Conservation (phyloP, 2,888 invertebrate genomes). For the Lasioglossum marginatum region DNA sequence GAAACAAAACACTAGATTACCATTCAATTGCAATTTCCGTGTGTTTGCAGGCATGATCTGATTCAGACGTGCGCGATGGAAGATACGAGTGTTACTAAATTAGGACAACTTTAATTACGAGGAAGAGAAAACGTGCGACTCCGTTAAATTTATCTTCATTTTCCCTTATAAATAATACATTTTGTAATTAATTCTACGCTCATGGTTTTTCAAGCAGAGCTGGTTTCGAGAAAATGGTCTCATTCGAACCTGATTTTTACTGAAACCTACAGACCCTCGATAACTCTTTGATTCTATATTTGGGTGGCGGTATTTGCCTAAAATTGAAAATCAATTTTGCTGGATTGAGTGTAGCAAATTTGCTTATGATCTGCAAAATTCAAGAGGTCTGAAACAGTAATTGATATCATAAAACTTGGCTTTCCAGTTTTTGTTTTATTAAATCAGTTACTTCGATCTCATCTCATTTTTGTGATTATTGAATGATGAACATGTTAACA, state of each 20-base stretch:
- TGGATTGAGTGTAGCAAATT: too few species aligned
- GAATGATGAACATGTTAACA: too few species aligned
- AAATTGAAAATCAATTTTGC: too few species aligned
- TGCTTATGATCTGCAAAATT: too few species aligned
- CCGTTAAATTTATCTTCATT: background rate
- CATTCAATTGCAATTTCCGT: conserved; percentile 1
- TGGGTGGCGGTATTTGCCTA: too few species aligned
- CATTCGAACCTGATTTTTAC: background rate
- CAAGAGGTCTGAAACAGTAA: too few species aligned
- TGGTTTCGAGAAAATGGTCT: background rate
- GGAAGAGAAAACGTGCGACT: conserved; percentile 20
- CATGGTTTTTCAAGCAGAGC: background rate
- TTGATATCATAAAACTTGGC: too few species aligned
- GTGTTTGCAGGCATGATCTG: background rate
- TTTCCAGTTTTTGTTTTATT: too few species aligned
- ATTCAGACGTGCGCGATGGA: background rate
- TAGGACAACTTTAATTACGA: background rate
- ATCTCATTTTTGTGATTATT: too few species aligned
- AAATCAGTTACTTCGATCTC: too few species aligned
- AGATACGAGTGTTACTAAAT: conserved; percentile 3
- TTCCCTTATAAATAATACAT: conserved; percentile 15
- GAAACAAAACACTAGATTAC: background rate
- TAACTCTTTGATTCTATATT: too few species aligned
- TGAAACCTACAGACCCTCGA: background rate
- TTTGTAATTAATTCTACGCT: background rate